A percentile compares a stretch with the other conserved stretches of the same genome.
Conservation (phyloP, 2,113 vertebrate species). For the Psophia crepitans region DNA sequence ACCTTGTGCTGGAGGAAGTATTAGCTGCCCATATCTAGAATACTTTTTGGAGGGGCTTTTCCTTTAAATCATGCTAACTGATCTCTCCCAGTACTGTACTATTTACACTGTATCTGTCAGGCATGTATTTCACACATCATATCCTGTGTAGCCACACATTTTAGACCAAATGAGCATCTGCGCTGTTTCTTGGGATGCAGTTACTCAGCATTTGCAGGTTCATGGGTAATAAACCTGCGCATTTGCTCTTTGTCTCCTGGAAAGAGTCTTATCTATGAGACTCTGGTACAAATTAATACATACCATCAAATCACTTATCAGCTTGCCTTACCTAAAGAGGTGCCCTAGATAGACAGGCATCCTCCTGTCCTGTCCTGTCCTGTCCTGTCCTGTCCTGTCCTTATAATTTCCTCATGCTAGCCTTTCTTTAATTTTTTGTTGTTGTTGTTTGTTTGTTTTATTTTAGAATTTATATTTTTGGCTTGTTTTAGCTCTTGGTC, state of each 20-base stretch:
- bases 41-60: background rate
- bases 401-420: background rate
- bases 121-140: background rate
- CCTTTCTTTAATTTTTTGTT: background rate
- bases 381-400: background rate
- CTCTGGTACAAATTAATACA: background rate
- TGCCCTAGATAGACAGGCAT: background rate
- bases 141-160: background rate
- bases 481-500: background rate
- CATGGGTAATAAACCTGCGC: background rate
- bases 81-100: background rate
- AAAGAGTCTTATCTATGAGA: background rate
- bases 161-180: background rate
- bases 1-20: background rate
- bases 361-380: background rate
- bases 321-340: background rate
- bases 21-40: background rate
- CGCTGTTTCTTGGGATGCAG: background rate
- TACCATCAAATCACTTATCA: background rate
- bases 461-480: background rate
- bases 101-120: background rate
- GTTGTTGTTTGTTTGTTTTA: background rate
- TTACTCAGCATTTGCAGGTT: background rate
- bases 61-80: background rate
- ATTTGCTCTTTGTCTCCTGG: background rate